Evolutionary conservation across 2,888 invertebrate genomes (phyloP).

Genomic region (Chydorus sphaericus): DNA sequence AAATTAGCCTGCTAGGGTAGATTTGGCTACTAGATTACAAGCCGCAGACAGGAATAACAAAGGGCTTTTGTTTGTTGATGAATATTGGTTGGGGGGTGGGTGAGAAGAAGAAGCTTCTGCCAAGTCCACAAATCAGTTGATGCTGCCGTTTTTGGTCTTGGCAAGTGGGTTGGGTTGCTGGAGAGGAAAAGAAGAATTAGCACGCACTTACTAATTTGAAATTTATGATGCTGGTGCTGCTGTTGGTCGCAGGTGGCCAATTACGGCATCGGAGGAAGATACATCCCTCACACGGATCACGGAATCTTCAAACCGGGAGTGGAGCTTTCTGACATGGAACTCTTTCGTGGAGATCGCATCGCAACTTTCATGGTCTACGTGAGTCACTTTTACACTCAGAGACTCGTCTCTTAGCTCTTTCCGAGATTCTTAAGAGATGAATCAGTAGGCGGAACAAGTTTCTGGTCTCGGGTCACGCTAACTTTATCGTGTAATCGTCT

Average conservation of each 20-base stretch:
- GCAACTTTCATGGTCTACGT: conserved; percentile 25
- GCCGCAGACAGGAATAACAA: too few relatives aligned
- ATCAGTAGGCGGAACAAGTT: background rate
- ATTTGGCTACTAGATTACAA: too few relatives aligned
- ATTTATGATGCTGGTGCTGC: background rate
- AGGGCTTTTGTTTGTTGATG: too few relatives aligned
- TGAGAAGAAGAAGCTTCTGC: too few relatives aligned
- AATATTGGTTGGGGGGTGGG: too few relatives aligned
- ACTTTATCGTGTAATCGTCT: background rate
- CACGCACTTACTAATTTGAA: background rate
- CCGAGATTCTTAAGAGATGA: background rate
- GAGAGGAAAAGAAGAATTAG: too few relatives aligned
- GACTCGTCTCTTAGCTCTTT: too few relatives aligned
- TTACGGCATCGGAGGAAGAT: conserved; percentile 24
- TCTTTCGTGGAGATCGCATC: conserved; percentile 23
- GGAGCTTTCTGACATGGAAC: conserved; percentile 19
- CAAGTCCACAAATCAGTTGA: too few relatives aligned
- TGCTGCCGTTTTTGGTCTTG: too few relatives aligned
- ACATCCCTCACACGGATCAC: conserved; percentile 23
- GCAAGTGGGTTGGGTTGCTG: too few relatives aligned
- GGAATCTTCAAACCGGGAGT: conserved; percentile 17
- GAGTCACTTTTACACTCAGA: background rate
- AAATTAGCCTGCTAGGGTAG: too few relatives aligned
- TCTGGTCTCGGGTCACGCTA: background rate
- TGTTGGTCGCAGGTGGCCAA: conserved; percentile 22